These are phyloP conservation scores for Ranitomeya imitator DNA, from an alignment of 2,113 vertebrate species.

Conservation along the genomic window DNA sequence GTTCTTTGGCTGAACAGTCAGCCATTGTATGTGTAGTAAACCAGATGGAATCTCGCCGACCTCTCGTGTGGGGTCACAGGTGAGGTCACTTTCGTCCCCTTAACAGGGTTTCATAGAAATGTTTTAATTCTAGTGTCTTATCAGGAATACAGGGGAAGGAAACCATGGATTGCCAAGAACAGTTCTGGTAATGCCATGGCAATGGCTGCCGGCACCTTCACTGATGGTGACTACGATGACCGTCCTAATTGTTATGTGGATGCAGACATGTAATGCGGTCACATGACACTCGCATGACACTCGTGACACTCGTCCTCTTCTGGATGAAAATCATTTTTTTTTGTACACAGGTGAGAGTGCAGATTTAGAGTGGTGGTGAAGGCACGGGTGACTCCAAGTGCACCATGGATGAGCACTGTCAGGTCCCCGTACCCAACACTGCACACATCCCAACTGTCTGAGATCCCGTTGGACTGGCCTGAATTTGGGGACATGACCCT, in stretches of 20 bases:
- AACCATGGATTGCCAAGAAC: background rate
- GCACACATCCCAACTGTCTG: no score
- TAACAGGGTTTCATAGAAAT: background rate
- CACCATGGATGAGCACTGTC: no score
- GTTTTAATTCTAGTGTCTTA: background rate
- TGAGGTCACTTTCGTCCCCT: background rate
- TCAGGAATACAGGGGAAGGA: background rate
- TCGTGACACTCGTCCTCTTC: no score
- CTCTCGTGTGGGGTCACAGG: background rate
- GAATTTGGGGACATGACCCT: no score
- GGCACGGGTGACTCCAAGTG: no score
- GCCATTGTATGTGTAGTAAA: background rate
- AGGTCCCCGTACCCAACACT: no score
- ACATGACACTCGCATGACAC: no score
- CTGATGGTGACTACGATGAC: background rate
- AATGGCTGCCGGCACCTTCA: background rate
- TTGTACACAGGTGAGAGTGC: no score
- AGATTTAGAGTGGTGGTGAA: no score
- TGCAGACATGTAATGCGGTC: no score
- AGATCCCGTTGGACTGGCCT: no score
- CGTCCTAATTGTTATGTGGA: background rate
- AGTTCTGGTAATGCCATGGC: background rate
- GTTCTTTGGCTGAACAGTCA: conserved; percentile 23
- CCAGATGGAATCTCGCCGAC: conserved; percentile 5
- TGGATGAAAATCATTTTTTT: no score